Evolutionary conservation across 2,113 vertebrate species (phyloP).

Genomic region (Nannospalax galili): DNA sequence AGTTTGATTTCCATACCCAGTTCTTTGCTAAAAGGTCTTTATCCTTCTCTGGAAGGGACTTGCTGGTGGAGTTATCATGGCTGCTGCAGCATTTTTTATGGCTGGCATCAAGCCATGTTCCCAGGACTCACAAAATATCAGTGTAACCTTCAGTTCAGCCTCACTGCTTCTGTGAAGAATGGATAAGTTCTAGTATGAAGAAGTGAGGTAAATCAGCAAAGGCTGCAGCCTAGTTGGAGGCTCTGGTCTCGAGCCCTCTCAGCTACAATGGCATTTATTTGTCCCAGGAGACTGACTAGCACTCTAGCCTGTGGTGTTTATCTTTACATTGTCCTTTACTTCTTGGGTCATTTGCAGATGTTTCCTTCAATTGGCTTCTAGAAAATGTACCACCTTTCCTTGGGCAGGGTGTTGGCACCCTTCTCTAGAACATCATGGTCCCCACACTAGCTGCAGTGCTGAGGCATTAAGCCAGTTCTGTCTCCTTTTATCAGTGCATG

Average conservation of each 20-base stretch:
- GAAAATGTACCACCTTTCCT: not conserved
- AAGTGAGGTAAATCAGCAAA: not conserved
- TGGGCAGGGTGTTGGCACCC: not conserved
- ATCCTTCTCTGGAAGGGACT: conserved; percentile 11
- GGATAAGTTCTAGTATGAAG: not conserved
- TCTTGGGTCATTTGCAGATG: not conserved
- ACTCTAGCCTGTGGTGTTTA: not conserved
- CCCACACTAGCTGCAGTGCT: not conserved
- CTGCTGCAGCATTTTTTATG: not conserved
- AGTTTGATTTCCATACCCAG: conserved; percentile 21
- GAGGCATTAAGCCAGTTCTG: not conserved
- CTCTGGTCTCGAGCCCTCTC: not conserved
- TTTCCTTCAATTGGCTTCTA: not conserved
- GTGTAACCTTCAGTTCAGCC: not conserved
- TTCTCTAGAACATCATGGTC: not conserved
- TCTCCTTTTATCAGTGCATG: not conserved
- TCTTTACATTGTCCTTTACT: not conserved
- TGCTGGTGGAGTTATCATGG: not conserved
- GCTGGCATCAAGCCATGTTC: not conserved
- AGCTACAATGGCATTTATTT: not conserved
- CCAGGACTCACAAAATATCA: not conserved
- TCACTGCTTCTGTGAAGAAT: not conserved
- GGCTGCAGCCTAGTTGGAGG: not conserved
- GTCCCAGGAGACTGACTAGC: not conserved
- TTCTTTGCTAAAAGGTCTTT: conserved; percentile 56